Conservation (phyloP, 1,140 invertebrate species). For the Orussus abietinus region DNA sequence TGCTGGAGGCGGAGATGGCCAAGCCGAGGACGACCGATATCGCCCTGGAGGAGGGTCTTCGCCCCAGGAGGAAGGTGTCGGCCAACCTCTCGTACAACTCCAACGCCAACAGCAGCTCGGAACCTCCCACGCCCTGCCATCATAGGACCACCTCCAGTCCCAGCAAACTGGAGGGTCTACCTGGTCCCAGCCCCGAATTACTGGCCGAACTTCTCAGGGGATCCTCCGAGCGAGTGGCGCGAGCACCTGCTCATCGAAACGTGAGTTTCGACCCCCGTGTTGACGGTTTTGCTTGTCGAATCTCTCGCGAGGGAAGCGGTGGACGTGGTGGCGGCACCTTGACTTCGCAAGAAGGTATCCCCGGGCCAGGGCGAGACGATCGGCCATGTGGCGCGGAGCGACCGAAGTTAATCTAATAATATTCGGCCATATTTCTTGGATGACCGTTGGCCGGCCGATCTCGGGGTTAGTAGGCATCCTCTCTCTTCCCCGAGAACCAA, state of each 20-base stretch:
- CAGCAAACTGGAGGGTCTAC: slow-evolving; percentile 65
- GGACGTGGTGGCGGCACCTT: too few relatives aligned
- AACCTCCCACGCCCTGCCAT: slow-evolving; percentile 56
- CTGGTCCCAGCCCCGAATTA: slow-evolving; percentile 65
- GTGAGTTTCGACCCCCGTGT: too few relatives aligned
- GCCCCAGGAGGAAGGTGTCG: slow-evolving; percentile 42
- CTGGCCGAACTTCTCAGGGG: slow-evolving; percentile 70
- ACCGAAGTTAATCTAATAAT: slow-evolving; percentile 45
- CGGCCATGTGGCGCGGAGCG: too few relatives aligned
- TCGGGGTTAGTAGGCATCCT: slow-evolving; percentile 19
- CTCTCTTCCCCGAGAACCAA: slow-evolving; percentile 7
- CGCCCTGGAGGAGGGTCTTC: slow-evolving; percentile 33
- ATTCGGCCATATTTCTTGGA: slow-evolving; percentile 36
- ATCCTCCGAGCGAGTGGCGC: slow-evolving; percentile 68
- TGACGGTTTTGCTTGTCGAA: too few relatives aligned
- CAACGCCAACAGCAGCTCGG: slow-evolving; percentile 38
- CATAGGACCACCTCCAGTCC: slow-evolving; percentile 76
- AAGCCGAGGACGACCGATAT: slow-evolving; percentile 56
- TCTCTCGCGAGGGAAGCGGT: too few relatives aligned
- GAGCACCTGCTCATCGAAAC: slow-evolving; percentile 42
- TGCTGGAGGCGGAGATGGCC: slow-evolving; percentile 80
- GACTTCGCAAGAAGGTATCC: too few relatives aligned
- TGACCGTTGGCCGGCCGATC: slow-evolving; percentile 28
- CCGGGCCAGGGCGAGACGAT: too few relatives aligned
- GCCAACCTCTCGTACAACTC: slow-evolving; percentile 43